These are phyloP conservation scores for Stercorarius parasiticus DNA, from an alignment of 2,113 vertebrate genomes.

Conservation along the genomic window DNA sequence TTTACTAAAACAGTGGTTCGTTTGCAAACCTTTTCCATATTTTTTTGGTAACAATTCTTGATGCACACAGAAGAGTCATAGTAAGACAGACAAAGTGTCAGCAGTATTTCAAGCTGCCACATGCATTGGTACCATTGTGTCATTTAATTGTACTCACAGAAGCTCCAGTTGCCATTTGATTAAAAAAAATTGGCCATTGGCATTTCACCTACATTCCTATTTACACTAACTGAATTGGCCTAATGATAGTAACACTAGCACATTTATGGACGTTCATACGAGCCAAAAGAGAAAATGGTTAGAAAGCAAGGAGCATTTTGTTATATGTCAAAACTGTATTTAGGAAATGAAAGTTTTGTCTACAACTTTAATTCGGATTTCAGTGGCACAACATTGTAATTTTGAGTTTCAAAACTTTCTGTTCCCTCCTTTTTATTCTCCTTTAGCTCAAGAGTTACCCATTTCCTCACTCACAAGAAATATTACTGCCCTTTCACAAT, in stretches of 20 bases:
- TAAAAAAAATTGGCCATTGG: background rate
- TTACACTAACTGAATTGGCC: background rate
- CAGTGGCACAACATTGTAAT: background rate
- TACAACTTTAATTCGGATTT: background rate
- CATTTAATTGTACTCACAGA: background rate
- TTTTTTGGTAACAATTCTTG: background rate
- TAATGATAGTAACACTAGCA: background rate
- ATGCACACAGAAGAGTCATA: background rate
- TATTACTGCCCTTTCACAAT: background rate
- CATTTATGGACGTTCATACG: fast-evolving
- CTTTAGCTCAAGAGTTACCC: background rate
- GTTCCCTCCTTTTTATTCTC: background rate
- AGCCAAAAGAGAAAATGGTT: background rate
- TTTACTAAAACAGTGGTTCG: background rate
- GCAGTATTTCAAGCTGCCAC: background rate
- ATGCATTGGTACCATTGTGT: background rate
- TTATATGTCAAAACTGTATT: background rate
- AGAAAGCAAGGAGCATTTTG: background rate
- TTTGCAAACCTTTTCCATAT: background rate
- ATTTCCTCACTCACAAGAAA: background rate
- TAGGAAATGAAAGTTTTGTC: background rate
- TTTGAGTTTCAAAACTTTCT: background rate
- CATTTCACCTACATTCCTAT: background rate
- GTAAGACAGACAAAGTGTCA: background rate
- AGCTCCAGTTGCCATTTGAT: background rate